Base-by-base conservation (phyloP, 37 sponge, comb jelly and placozoan genomes). In the Dysidea cf. avara region DNA sequence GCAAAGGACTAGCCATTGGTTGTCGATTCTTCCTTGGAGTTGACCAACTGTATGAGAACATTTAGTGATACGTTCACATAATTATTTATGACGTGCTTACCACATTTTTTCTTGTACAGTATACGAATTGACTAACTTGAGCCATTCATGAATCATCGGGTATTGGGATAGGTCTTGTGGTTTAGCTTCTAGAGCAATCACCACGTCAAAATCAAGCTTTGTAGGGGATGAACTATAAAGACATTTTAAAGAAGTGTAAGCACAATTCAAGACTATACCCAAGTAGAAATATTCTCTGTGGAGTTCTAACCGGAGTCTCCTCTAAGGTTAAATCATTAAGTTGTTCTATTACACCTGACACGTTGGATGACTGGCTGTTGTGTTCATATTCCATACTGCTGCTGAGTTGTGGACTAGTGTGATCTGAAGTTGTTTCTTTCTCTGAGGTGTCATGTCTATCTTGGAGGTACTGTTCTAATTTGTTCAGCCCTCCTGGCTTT, bases 381-480 rank as follows among this genome's bases (percentile, higher is more conserved):
- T n/a, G n/a, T n/a, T n/a, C n/a, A n/a, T n/a, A n/a, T n/a, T n/a
- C n/a, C n/a, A n/a, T n/a, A n/a, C n/a, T n/a, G n/a, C n/a, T n/a
- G n/a, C n/a, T n/a, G n/a, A n/a, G n/a, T n/a, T 2, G 56, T 26
- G 56, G 56, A 25, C 21, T 21, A 20, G 2, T 20, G 67, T 28
- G 7, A 14, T 43, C 40, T 11, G 56, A 48, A 53, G 26, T 2
- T n/a, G 52, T 22, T 38, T 16, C 36, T 1, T 26, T 72, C 0
- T 54, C 11, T 53, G 73, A 25, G 38, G 7, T 21, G 38, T 56
- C 34, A 21, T 2, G 12, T 16, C 13, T 39, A 4, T 30, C 43
- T 26, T 22, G 24, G 25, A 94, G 80, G 50, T 90, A 87, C 3
- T 80, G 40, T 43, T 96, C 96, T 28, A 96, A 75, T 55, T 34